Conservation (phyloP, 2,888 invertebrate species). For the Cyaniris semiargus region DNA sequence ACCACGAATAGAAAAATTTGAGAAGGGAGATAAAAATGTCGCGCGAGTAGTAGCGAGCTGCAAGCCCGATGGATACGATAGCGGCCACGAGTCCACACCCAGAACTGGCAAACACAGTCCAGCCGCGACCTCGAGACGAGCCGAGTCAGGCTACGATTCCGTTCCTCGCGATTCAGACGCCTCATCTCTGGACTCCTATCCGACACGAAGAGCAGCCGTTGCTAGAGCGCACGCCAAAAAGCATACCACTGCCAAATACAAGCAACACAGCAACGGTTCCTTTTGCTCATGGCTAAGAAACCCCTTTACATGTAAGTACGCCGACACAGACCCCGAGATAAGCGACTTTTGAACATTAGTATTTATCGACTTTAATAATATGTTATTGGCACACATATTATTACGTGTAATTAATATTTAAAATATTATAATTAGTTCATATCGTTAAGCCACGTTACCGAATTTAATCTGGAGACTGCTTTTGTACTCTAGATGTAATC, state of each 20-base stretch:
- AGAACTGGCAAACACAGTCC: conserved; percentile 90
- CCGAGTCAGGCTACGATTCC: conserved; percentile 95
- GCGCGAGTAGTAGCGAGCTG: conserved; percentile 84
- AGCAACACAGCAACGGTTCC: conserved; percentile 86
- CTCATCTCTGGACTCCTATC: conserved; percentile 89
- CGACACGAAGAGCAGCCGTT: conserved; percentile 72
- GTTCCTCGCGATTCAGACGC: conserved; percentile 94
- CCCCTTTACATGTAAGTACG: conserved; percentile 88
- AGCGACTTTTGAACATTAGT: conserved; percentile 76
- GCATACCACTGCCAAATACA: conserved; percentile 82
- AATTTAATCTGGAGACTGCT: conserved; percentile 82
- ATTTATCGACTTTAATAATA: conserved; percentile 39
- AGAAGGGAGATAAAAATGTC: conserved; percentile 83
- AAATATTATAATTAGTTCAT: conserved; percentile 61
- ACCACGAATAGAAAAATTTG: conserved; percentile 81
- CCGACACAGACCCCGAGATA: conserved; percentile 85
- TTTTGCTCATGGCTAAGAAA: conserved; percentile 88
- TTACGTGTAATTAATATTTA: conserved; percentile 47
- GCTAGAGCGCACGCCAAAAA: conserved; percentile 76
- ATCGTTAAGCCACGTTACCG: conserved; percentile 79
- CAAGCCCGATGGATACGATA: conserved; percentile 89
- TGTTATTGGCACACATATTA: conserved; percentile 41
- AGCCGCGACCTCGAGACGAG: conserved; percentile 87
- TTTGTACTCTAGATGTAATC: conserved; percentile 75
- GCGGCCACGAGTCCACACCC: conserved; percentile 91